Conservation (phyloP, 2,888 invertebrate species). For the Catocala fraxini region DNA sequence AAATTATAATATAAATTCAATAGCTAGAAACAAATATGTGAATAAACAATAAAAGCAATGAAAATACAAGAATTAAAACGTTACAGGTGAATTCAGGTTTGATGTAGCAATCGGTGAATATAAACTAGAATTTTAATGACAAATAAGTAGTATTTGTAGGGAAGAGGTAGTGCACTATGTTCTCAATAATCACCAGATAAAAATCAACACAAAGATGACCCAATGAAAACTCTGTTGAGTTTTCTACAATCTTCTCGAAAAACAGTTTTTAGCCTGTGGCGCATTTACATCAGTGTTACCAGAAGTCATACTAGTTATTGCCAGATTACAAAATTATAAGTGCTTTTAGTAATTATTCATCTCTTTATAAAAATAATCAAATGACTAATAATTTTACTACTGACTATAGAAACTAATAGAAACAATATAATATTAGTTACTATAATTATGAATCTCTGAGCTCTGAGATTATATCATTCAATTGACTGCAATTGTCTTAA, state of each 20-base stretch:
- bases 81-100: constrained; percentile 3
- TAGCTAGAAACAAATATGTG: no score
- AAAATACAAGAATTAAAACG: background rate
- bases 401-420: no score
- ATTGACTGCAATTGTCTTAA: no score
- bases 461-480: no score
- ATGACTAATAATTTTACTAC: no score
- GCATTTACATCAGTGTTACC: no score
- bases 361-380: no score
- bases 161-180: constrained; percentile 15
- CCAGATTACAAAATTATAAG: no score
- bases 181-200: constrained; percentile 16
- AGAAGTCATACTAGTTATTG: no score
- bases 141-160: background rate
- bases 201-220: constrained; percentile 11
- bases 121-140: background rate
- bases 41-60: background rate
- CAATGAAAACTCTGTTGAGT: constrained; percentile 14
- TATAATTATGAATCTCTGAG: no score
- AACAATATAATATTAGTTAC: no score
- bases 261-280: background rate
- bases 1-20: background rate
- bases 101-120: background rate
- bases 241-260: constrained; percentile 25
- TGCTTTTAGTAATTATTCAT: no score